Evolutionary conservation across 30 jellyfish, hydroid and myxozoan genomes (phyloP), one percentile per base, ranked within the genome.

Genomic region (Hydractinia symbiolongicarpus): DNA sequence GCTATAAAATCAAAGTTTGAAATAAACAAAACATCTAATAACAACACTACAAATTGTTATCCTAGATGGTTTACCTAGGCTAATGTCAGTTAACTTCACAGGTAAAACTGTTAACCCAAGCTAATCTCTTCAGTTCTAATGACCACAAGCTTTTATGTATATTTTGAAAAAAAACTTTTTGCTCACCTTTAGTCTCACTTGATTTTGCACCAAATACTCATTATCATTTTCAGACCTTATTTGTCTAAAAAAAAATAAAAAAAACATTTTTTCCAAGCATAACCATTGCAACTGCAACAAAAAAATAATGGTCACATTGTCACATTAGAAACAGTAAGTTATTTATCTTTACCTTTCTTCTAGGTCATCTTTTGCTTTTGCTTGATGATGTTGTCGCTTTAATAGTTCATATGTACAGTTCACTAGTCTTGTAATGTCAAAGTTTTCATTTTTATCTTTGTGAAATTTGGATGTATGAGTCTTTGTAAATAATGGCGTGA

Each of bases 211-310:
- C 88, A 91, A 82, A 51, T 84, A 87, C 57, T 91, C 98, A 75
- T 91, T 81, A 74, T 91, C 98, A 49, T 84, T 87, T 53, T 91
- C 98, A 51, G 98, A 91, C 14, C 98, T 93, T n/a, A 86, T 50
- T 16, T 91, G 98, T 83, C 98, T 91, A 76, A 5, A 61, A 71
- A 73, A 44, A 55, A 55, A 73, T 8, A 50, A 77, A 50, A 77
- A 50, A 61, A 4, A 72, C 16, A 72, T 21, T 21, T 50, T 30
- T 30, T 30, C 44, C 44, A 30, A 30, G 2, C 44, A 30, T 30
- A 30, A 2, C 44, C 44, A 30, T 30, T 30, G 44, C 44, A 30
- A 30, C 2, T 30, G 44, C 44, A 30, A 30, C 44, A 30, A 30
- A 30, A 30, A 30, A 30, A 30, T 30, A 30, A 30, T 30, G 44